Percentiles rank a stretch among this genome's conserved stretches.
Evolutionary conservation across 2,113 vertebrate genomes (phyloP).

Genomic region (Archilochus colubris): DNA sequence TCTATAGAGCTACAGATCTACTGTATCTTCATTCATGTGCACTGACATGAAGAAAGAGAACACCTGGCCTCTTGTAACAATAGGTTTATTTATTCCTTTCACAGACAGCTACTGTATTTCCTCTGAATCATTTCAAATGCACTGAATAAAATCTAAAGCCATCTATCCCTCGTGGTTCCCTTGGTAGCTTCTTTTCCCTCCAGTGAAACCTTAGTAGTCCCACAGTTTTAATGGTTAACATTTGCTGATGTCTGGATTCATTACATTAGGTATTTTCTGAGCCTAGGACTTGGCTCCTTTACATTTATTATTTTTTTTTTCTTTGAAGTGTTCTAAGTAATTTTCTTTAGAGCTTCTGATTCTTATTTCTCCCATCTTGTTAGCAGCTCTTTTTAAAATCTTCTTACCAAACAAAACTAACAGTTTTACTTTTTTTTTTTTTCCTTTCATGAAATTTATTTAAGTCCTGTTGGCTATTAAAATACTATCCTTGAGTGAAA

Average conservation of each 20-base stretch:
- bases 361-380: background rate
- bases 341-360: background rate
- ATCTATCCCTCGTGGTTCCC: background rate
- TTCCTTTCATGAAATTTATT: background rate
- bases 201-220: background rate
- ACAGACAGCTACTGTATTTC: background rate
- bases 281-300: background rate
- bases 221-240: background rate
- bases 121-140: background rate
- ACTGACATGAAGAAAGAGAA: background rate
- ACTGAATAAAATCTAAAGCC: background rate
- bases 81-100: background rate
- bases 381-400: background rate
- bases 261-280: background rate
- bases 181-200: background rate
- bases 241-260: background rate
- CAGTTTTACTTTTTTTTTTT: background rate
- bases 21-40: background rate
- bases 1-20: background rate
- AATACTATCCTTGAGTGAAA: background rate
- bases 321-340: background rate
- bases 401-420: background rate
- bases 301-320: background rate
- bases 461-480: background rate
- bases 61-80: background rate